Base-by-base conservation (phyloP, 2,888 invertebrate species). In the Megastigmus dorsalis region DNA sequence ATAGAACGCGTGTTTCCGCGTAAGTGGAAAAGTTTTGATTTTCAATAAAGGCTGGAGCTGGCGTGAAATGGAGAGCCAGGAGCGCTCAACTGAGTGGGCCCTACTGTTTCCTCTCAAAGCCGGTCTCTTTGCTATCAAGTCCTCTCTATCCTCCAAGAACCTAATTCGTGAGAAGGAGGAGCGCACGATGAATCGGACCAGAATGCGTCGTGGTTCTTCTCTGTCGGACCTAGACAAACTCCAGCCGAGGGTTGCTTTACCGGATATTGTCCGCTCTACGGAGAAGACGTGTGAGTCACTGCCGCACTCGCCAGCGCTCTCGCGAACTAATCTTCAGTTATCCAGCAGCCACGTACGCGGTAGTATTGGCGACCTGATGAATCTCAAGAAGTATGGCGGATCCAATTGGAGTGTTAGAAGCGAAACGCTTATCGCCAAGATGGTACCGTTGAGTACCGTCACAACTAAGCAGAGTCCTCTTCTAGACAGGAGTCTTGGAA, bases 301-400 rank as follows among this genome's bases (percentile, higher is more conserved):
- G 20, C 90, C 91, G 0, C 90, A 90, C 68, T 90, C 90, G 45
- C 91, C 91, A 0, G 89, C 89, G 3, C 77, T 90, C 65, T 90
- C 90, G 3, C 85, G 90, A 45, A 89, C 89, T 20, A 87, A 88
- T 76, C 82, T 90, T 26, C 82, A 84, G 23, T 60, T 84, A 13
- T 80, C 81, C 10, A 83, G 79, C 54, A 79, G 81, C n/a, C 82
- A 85, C 18, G 83, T 85, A 0, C 81, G 87, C 0, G 93, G 92
- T 18, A 93, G 93, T 80, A 93, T 95, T 55, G 95, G 95, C 2
- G 95, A 95, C 85, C 88, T 94, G 81, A 95, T 95, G 94, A 95
- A 95, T 86, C 86, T 91, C 81, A 92, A 92, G 82, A 92, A 92
- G 84, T 94, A 93, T 82, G 93, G 93, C 75, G 93, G 93, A 43